These are phyloP conservation scores for Aphrophora alni DNA, from an alignment of 2,888 invertebrate species.

Conservation along the genomic window DNA sequence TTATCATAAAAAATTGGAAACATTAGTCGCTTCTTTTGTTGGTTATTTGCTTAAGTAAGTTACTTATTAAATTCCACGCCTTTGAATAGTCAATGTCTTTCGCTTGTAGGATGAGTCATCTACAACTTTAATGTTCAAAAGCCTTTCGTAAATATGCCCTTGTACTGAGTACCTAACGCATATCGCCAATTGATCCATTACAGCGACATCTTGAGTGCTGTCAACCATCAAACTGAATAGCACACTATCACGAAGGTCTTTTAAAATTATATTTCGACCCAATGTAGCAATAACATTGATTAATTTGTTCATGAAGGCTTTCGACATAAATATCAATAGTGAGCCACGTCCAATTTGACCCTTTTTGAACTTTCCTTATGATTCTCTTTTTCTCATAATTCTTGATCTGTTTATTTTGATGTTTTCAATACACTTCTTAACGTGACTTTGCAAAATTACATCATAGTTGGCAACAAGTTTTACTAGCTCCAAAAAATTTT, in stretches of 20 bases:
- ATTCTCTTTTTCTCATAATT: too few relatives aligned
- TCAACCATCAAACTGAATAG: conserved; percentile 37
- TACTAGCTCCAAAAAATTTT: too few relatives aligned
- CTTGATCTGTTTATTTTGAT: too few relatives aligned
- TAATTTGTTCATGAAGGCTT: too few relatives aligned
- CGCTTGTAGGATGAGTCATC: not conserved
- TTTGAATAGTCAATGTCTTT: not conserved
- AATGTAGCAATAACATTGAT: too few relatives aligned
- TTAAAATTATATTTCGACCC: conserved; percentile 33
- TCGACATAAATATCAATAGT: too few relatives aligned
- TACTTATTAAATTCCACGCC: not conserved
- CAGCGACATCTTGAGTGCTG: conserved; percentile 41
- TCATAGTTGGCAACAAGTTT: too few relatives aligned
- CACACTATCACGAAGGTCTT: conserved; percentile 33
- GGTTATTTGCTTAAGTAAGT: not conserved
- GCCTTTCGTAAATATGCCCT: not conserved
- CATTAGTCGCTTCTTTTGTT: conserved; percentile 14
- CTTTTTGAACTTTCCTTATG: too few relatives aligned
- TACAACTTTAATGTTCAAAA: too few relatives aligned
- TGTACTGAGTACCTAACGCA: conserved; percentile 33
- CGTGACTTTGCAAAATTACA: too few relatives aligned
- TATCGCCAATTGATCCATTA: conserved; percentile 40
- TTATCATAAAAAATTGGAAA: conserved; percentile 15
- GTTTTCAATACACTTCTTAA: too few relatives aligned
- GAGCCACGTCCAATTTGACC: too few relatives aligned